Base-by-base conservation (phyloP, 2,797 vertebrate species). In the Morus bassanus region DNA sequence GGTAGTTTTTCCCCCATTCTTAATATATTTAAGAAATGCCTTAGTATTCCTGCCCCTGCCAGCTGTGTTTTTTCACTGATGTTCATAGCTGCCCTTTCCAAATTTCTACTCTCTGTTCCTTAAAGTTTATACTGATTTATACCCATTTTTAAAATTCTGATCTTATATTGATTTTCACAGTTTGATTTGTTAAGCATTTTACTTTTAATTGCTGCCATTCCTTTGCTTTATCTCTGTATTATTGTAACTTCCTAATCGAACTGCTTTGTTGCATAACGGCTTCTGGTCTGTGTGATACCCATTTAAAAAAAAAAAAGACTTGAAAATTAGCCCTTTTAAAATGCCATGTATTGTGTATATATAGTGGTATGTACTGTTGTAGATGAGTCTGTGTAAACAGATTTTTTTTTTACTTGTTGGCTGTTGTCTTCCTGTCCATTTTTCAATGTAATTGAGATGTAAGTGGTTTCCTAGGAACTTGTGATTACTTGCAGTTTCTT, bases 401-500 rank as follows among this genome's bases (percentile, higher is more conserved):
- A 67, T 85, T 61, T 48, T 18, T 45, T 39, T 81, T 84, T 90
- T 50, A 28, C n/a, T 86, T 75, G 41, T 64, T 78, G 63, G 15
- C 50, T 31, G 4, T 67, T 96, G 43, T 73, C 37, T 84, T 75
- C 27, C 37, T 59, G 33, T 54, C 43, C 31, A 22, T 59, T 93
- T 94, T 84, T 77, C 61, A 60, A 0, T 63, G 56, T 87, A 82
- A 77, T 45, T 89, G 35, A 31, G 31, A 27, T 82, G 30, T 64
- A 88, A 89, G 37, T 6, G 2, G 25, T 85, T 93, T 92, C 43
- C 86, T 87, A 79, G 84, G 59, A 76, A 79, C 9, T 79, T 73
- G 59, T 70, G 86, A 93, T 93, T 90, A 59, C 46, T 91, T 93
- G 51, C 67, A 89, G 60, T 95, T 96, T 87, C 80, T 93, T 93